Conservation (phyloP, 1,140 invertebrate genomes). For the Macrosteles quadrilineatus region DNA sequence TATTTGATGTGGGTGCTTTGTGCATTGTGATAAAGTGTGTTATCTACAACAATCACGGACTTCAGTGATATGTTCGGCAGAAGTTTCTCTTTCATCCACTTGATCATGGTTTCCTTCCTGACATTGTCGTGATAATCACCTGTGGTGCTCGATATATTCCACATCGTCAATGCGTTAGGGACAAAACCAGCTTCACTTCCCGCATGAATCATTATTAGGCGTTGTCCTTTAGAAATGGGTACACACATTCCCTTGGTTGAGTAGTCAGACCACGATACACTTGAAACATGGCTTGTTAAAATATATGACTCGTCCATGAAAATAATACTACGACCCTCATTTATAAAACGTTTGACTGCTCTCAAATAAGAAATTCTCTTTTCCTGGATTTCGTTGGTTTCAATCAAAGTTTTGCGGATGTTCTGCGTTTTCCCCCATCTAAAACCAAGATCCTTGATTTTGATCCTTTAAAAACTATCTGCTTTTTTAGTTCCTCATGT, state of each 20-base stretch:
- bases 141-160: background rate
- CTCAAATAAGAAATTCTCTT: conserved; percentile 3
- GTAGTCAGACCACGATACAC: background rate
- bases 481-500: no score
- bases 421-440: no score
- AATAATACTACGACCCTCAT: no score
- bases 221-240: background rate
- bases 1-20: no score
- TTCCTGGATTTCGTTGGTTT: background rate
- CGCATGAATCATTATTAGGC: conserved; percentile 17
- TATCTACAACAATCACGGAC: background rate
- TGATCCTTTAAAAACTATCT: no score
- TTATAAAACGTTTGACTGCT: conserved; percentile 12
- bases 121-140: conserved; percentile 14
- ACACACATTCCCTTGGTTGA: background rate
- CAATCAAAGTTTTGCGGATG: no score
- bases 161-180: conserved; percentile 4
- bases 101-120: conserved; percentile 7
- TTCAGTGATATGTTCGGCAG: conserved; percentile 1
- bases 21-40: background rate
- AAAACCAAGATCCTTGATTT: no score
- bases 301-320: background rate
- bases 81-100: conserved; percentile 13
- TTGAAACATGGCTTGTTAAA: background rate
- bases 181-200: conserved; percentile 14